Evolutionary conservation across 2,113 vertebrate genomes (phyloP).

Genomic region (Crotophaga sulcirostris): DNA sequence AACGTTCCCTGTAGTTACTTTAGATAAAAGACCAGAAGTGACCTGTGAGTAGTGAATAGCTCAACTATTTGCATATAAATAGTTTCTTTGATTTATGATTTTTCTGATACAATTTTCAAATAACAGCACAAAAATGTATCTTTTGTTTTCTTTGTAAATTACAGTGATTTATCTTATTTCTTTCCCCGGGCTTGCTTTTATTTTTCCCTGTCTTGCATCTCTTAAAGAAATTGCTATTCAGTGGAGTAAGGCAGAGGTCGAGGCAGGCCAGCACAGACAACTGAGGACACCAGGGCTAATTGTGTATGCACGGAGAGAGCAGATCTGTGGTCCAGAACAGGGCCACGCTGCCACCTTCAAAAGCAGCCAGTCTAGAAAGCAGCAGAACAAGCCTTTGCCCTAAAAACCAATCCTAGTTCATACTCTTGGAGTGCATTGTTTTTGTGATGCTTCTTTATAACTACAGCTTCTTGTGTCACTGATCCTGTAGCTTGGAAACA

Average conservation of each 20-base stretch:
- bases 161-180: not conserved
- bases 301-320: not conserved
- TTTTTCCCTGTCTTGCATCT: not conserved
- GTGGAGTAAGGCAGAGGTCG: not conserved
- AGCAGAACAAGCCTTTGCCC: not conserved
- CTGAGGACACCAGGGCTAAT: not conserved
- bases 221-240: not conserved
- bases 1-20: not conserved
- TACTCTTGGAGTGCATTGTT: not conserved
- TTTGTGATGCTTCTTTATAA: not conserved
- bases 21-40: not conserved
- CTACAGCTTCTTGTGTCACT: not conserved
- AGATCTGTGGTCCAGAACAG: rapidly evolving
- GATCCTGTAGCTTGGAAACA: not conserved
- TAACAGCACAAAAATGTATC: not conserved
- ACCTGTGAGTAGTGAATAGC: not conserved
- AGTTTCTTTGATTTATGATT: not conserved
- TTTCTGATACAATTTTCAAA: not conserved
- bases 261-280: not conserved
- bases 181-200: not conserved
- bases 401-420: not conserved
- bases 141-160: not conserved
- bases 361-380: not conserved
- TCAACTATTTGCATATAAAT: not conserved
- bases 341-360: not conserved